A percentile compares a stretch with the other conserved stretches of the same genome.
These are phyloP conservation scores for Xiphias gladius DNA, from an alignment of 2,113 vertebrate genomes.

Conservation along the genomic window DNA sequence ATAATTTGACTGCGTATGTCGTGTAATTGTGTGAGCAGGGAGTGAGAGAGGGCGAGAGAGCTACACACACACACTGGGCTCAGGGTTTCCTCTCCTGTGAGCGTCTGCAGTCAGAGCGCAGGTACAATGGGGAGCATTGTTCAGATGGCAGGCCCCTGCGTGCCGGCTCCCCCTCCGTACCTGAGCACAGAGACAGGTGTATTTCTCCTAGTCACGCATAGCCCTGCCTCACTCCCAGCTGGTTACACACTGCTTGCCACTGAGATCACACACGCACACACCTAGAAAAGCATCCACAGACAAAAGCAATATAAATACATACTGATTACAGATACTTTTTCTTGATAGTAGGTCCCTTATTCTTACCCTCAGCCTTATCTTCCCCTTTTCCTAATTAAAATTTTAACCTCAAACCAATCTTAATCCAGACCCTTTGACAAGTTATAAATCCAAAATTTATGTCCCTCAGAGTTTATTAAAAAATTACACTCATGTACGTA, in stretches of 20 bases:
- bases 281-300: slow-evolving; percentile 31
- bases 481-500: background rate
- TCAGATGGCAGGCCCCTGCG: slow-evolving; percentile 87
- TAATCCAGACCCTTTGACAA: background rate
- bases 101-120: slow-evolving; percentile 79
- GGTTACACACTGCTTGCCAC: slow-evolving; percentile 65
- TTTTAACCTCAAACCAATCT: background rate
- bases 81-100: slow-evolving; percentile 83
- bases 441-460: background rate
- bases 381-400: background rate
- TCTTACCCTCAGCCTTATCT: background rate
- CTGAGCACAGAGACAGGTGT: slow-evolving; percentile 90
- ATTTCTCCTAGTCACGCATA: slow-evolving; percentile 87
- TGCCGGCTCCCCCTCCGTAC: slow-evolving; percentile 84
- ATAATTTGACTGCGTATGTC: slow-evolving; percentile 69
- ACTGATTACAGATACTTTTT: slow-evolving; percentile 1
- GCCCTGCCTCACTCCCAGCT: slow-evolving; percentile 79
- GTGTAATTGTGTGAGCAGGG: slow-evolving; percentile 60
- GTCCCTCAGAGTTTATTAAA: background rate
- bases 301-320: background rate
- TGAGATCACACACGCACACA: slow-evolving; percentile 39
- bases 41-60: slow-evolving; percentile 36
- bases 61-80: slow-evolving; percentile 72
- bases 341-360: background rate
- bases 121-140: slow-evolving; percentile 91